A percentile compares a stretch with the other conserved stretches of the same genome.
Conservation (phyloP, 2,797 vertebrate genomes). For the Tiaroga cobitis region DNA sequence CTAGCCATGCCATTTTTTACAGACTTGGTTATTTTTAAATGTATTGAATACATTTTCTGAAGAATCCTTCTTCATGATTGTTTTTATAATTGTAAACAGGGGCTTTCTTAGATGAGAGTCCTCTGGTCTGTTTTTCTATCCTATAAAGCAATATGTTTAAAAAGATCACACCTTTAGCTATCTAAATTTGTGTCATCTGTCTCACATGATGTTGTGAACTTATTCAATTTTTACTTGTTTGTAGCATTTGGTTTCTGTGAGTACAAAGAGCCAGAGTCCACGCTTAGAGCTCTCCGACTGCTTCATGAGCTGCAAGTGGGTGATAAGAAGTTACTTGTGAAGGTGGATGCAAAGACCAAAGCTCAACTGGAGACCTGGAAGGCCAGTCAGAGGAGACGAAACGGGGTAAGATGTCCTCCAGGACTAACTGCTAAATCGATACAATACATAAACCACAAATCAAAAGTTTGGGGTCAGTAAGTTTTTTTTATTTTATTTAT, state of each 20-base stretch:
- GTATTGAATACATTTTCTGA: not conserved
- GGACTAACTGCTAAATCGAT: not conserved
- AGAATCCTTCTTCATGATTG: not conserved
- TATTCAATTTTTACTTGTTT: not conserved
- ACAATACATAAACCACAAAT: not conserved
- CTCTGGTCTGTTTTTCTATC: not conserved
- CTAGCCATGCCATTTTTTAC: not conserved
- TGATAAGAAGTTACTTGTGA: slow-evolving; percentile 97
- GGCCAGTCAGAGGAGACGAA: slow-evolving; percentile 91
- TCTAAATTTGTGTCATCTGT: not conserved
- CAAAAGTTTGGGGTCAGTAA: not conserved
- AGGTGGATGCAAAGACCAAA: slow-evolving; percentile 99
- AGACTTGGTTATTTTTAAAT: not conserved
- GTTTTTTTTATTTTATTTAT: not conserved
- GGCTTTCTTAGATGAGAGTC: not conserved
- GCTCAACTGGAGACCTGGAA: slow-evolving; percentile 98
- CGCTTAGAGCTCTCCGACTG: slow-evolving; percentile 89
- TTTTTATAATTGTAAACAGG: not conserved
- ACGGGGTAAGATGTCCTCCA: slow-evolving; percentile 83
- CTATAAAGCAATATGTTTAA: not conserved
- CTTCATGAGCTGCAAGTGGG: slow-evolving; percentile 96
- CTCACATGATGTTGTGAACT: not conserved
- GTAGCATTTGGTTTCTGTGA: slow-evolving; percentile 98
- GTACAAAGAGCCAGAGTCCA: slow-evolving; percentile 98
- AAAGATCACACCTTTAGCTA: not conserved